Evolutionary conservation across 2,113 vertebrate genomes (phyloP).

Genomic region (Telmatochromis bifrenatus): DNA sequence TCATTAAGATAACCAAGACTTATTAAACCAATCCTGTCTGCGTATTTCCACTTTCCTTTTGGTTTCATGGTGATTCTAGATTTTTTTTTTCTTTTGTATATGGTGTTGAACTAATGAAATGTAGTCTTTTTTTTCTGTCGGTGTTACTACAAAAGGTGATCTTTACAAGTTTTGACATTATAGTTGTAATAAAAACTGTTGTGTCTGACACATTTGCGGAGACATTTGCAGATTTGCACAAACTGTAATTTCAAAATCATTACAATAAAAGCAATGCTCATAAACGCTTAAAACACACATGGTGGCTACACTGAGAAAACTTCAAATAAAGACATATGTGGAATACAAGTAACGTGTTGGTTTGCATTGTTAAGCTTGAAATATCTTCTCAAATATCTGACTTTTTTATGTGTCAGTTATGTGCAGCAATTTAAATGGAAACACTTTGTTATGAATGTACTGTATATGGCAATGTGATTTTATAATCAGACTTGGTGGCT

Average conservation of each 20-base stretch:
- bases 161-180: neutral
- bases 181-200: neutral
- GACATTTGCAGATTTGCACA: constrained; percentile 38
- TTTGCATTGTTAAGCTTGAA: neutral
- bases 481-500: neutral
- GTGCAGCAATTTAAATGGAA: neutral
- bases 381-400: neutral
- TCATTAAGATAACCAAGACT: neutral
- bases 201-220: neutral
- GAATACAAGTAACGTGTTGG: neutral
- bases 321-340: constrained; percentile 48
- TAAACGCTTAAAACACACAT: neutral
- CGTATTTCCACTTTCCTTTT: constrained; percentile 30
- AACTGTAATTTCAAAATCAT: neutral
- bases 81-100: constrained; percentile 29
- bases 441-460: neutral
- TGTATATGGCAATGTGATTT: neutral
- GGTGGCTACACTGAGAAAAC: neutral
- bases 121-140: neutral
- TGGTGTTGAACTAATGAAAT: constrained; percentile 38
- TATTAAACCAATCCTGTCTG: neutral
- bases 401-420: neutral
- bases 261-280: neutral
- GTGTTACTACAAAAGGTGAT: neutral
- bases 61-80: constrained; percentile 22